phyloP scores from a whole-genome alignment of 2,888 invertebrate species.

The Elmis aenea region DNA sequence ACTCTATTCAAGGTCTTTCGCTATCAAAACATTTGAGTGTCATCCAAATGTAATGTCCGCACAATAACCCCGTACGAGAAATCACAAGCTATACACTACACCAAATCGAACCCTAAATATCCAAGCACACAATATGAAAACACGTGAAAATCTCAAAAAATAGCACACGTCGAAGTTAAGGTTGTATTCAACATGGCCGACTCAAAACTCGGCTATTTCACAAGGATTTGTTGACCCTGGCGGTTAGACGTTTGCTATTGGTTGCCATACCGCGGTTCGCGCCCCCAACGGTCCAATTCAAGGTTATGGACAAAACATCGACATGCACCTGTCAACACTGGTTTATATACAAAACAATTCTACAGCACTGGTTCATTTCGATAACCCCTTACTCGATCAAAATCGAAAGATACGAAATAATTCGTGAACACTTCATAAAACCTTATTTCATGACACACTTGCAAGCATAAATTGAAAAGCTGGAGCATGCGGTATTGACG shows the following conservation, averaged over 20 bases:
- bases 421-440: too few species aligned
- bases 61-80: conserved; percentile 29
- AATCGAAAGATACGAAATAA: too few species aligned
- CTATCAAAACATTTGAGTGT: conserved; percentile 41
- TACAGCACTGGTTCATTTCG: too few species aligned
- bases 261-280: conserved; percentile 37
- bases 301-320: conserved; percentile 49
- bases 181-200: conserved; percentile 52
- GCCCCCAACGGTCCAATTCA: conserved; percentile 45
- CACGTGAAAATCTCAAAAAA: conserved; percentile 41
- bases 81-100: conserved; percentile 25
- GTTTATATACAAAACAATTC: too few species aligned
- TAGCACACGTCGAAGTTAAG: conserved; percentile 46
- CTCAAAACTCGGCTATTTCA: conserved; percentile 48
- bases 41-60: conserved; percentile 28
- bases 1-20: conserved; percentile 44
- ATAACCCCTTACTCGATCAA: too few species aligned
- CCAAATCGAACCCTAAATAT: conserved; percentile 26
- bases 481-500: conserved; percentile 1
- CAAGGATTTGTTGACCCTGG: conserved; percentile 52
- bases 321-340: conserved; percentile 46
- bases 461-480: too few species aligned
- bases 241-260: conserved; percentile 41
- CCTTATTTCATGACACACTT: too few species aligned
- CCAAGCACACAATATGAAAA: conserved; percentile 29